A percentile compares a stretch with the other conserved stretches of the same genome.
Evolutionary conservation across 1,140 invertebrate genomes (phyloP).

Genomic region (Cephus cinctus): DNA sequence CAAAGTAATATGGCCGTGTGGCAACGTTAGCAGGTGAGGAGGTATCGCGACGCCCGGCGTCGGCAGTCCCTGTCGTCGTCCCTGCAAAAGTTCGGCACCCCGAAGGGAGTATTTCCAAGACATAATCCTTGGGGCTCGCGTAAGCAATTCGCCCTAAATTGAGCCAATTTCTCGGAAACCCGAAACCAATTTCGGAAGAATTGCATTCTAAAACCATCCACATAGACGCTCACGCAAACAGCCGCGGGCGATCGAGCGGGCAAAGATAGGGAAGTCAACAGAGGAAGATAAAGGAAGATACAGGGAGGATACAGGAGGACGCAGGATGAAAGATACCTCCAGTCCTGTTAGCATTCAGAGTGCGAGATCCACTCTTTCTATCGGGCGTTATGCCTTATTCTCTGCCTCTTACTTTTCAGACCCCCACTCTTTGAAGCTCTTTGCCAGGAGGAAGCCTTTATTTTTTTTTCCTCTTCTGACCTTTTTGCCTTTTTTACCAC

Average conservation of each 20-base stretch:
- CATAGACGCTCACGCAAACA: not conserved
- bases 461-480: not conserved
- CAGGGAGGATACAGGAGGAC: not conserved
- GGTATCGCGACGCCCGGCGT: too few species aligned
- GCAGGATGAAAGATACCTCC: not conserved
- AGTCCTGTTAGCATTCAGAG: constrained; percentile 13
- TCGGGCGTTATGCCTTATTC: constrained; percentile 1
- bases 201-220: constrained; percentile 42
- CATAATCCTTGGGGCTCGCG: too few species aligned
- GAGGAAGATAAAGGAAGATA: not conserved
- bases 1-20: too few species aligned
- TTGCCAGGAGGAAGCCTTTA: too few species aligned
- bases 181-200: constrained; percentile 48
- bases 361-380: constrained; percentile 9
- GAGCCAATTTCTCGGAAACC: constrained; percentile 32
- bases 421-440: too few species aligned
- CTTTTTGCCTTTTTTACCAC: not conserved
- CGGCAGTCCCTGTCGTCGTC: too few species aligned
- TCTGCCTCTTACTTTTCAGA: too few species aligned
- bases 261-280: too few species aligned
- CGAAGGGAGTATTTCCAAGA: too few species aligned
- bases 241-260: not conserved
- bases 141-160: constrained; percentile 32
- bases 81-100: too few species aligned
- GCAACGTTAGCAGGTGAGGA: too few species aligned